Conservation (phyloP, 2,797 vertebrate species). For the Semaprochilodus insignis region DNA sequence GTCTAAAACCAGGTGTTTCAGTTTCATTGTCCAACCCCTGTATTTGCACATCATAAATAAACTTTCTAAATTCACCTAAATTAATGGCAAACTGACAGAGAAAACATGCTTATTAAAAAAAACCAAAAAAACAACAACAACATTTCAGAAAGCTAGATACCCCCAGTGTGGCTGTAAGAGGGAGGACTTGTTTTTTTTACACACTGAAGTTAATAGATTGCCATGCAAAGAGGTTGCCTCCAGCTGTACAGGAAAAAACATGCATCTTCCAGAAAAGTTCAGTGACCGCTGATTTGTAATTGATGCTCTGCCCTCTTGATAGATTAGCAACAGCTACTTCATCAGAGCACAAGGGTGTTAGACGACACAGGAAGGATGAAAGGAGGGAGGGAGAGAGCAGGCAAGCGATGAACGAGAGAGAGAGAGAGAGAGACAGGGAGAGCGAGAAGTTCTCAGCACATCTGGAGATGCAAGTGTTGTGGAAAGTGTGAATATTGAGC, state of each 20-base stretch:
- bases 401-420: background rate
- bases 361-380: background rate
- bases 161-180: constrained; percentile 33
- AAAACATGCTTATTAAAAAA: too few relatives aligned
- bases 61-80: too few relatives aligned
- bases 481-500: constrained; percentile 54
- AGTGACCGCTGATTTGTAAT: constrained; percentile 7
- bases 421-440: too few relatives aligned
- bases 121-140: too few relatives aligned
- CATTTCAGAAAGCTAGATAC: background rate
- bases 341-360: constrained; percentile 16
- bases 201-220: background rate
- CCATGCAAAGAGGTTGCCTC: background rate
- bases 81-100: too few relatives aligned
- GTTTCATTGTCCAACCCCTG: too few relatives aligned
- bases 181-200: background rate
- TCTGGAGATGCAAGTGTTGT: constrained; percentile 66
- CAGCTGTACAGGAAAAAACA: background rate
- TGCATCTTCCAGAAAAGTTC: background rate
- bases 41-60: too few relatives aligned
- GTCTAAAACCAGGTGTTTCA: too few relatives aligned
- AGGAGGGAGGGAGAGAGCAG: background rate
- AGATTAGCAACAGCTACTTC: constrained; percentile 22
- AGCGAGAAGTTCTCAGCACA: constrained; percentile 58
- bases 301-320: constrained; percentile 11